phyloP scores from a whole-genome alignment of 2,113 vertebrate genomes.

The Nettapus auritus region DNA sequence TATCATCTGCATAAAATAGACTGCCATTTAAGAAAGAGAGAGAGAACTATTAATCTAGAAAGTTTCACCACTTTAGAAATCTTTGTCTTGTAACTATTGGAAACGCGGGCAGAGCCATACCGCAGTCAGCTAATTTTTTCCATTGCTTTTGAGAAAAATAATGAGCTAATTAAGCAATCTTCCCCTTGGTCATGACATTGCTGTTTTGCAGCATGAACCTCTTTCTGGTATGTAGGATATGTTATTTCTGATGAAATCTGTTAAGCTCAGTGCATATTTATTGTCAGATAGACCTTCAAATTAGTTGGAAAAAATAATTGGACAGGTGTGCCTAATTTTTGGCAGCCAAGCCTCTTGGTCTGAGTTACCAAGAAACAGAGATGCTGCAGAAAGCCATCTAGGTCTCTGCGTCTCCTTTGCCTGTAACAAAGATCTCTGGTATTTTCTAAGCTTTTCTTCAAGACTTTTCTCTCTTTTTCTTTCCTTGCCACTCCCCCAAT shows the following conservation, averaged over 20 bases:
- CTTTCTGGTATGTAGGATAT: neutral
- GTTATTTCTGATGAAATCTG: neutral
- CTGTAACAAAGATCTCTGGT: neutral
- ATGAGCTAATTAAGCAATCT: slow-evolving; percentile 21
- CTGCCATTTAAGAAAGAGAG: neutral
- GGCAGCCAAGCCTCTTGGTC: neutral
- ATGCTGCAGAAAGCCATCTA: neutral
- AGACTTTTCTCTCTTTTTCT: neutral
- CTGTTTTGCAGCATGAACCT: neutral
- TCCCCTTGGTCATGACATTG: neutral
- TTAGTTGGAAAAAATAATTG: slow-evolving; percentile 4
- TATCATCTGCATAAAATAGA: neutral
- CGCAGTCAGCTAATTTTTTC: neutral
- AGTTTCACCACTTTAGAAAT: neutral
- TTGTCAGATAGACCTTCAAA: neutral
- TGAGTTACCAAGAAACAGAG: neutral
- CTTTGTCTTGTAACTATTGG: slow-evolving; percentile 27
- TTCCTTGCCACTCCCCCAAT: neutral
- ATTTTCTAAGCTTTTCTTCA: neutral
- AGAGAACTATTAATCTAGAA: neutral
- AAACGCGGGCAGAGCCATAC: neutral
- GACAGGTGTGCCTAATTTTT: neutral
- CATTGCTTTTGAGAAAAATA: neutral
- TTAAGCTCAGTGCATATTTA: neutral
- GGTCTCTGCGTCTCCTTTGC: neutral